These are phyloP conservation scores for Sparus aurata DNA, from an alignment of 2,797 vertebrate species.

Conservation along the genomic window DNA sequence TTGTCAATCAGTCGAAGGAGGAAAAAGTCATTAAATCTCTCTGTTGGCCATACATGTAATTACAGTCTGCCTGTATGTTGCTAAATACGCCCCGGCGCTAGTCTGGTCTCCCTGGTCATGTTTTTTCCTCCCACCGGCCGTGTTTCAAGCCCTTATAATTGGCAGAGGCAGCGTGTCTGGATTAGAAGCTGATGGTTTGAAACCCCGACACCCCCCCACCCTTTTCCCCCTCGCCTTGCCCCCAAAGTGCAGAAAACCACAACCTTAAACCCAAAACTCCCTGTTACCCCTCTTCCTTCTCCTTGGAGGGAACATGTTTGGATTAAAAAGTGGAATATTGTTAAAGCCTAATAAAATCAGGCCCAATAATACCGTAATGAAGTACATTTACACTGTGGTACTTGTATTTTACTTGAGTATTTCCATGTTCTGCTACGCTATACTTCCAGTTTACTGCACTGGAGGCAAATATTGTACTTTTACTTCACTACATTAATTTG, in stretches of 20 bases:
- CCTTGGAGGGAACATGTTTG: background rate
- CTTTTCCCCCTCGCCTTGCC: slow-evolving; percentile 43
- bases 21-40: slow-evolving; percentile 89
- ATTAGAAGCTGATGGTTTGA: slow-evolving; percentile 88
- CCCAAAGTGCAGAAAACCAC: slow-evolving; percentile 55
- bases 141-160: slow-evolving; percentile 89
- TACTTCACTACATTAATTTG: too few relatives aligned
- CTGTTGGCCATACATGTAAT: slow-evolving; percentile 89
- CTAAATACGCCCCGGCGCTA: slow-evolving; percentile 87
- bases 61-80: slow-evolving; percentile 90
- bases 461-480: too few relatives aligned
- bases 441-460: too few relatives aligned
- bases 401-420: too few relatives aligned
- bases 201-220: slow-evolving; percentile 81
- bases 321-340: slow-evolving; percentile 23
- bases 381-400: too few relatives aligned
- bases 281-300: slow-evolving; percentile 35
- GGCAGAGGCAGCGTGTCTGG: slow-evolving; percentile 88
- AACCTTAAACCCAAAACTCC: slow-evolving; percentile 59
- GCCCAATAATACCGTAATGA: background rate
- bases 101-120: slow-evolving; percentile 87
- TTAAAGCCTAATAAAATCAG: slow-evolving; percentile 13
- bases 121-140: slow-evolving; percentile 87
- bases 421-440: too few relatives aligned
- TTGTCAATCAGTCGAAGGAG: slow-evolving; percentile 87